These are phyloP conservation scores for Chironomus riparius DNA, from an alignment of 2,888 invertebrate genomes.

Conservation along the genomic window DNA sequence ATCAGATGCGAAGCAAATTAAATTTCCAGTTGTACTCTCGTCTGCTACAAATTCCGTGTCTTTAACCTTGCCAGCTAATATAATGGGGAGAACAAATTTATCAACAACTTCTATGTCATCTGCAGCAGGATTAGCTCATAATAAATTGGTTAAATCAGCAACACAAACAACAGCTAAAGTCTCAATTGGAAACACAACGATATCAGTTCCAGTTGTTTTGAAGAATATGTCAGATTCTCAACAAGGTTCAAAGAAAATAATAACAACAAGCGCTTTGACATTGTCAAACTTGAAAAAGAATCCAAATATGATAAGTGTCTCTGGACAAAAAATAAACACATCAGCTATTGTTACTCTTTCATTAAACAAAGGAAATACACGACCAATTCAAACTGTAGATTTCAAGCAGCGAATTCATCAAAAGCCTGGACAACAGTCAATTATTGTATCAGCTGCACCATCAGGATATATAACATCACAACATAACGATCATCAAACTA, in stretches of 20 bases:
- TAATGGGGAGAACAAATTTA: constrained; percentile 30
- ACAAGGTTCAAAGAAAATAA: constrained; percentile 30
- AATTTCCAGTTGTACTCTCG: constrained; percentile 3
- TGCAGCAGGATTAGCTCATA: constrained; percentile 38
- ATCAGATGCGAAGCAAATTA: not conserved
- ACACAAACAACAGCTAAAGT: constrained; percentile 50
- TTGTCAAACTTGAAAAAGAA: constrained; percentile 36
- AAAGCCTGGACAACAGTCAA: constrained; percentile 27
- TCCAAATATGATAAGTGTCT: constrained; percentile 35
- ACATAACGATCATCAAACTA: constrained; percentile 38
- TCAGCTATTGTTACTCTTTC: constrained; percentile 40
- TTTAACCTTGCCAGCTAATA: constrained; percentile 10
- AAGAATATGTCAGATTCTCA: constrained; percentile 32
- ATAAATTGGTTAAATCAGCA: constrained; percentile 48
- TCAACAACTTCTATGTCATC: constrained; percentile 34
- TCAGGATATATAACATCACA: constrained; percentile 31
- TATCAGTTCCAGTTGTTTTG: constrained; percentile 39
- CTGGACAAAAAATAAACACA: constrained; percentile 36
- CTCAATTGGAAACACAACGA: constrained; percentile 42
- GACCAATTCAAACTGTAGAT: constrained; percentile 27
- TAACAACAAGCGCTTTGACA: constrained; percentile 34
- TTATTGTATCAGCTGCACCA: constrained; percentile 12
- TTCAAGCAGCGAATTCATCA: constrained; percentile 8
- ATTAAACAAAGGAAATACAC: constrained; percentile 35
- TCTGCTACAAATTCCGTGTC: not conserved